A percentile compares a stretch with the other conserved stretches of the same genome.
Conservation (phyloP, 2,797 vertebrate genomes). For the Falco concolor region DNA sequence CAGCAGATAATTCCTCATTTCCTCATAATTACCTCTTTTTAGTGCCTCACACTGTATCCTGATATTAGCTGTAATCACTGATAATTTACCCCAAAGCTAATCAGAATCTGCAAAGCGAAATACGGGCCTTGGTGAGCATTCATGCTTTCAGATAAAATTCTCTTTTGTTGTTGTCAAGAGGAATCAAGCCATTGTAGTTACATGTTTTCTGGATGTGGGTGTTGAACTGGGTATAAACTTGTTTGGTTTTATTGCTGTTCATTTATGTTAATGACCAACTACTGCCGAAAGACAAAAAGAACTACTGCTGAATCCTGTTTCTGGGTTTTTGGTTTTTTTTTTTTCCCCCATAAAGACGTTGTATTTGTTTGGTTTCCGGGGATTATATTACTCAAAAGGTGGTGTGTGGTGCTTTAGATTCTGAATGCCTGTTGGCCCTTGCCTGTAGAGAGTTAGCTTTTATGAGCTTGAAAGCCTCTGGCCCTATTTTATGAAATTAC, state of each 20-base stretch:
- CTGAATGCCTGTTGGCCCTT: neutral
- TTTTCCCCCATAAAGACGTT: neutral
- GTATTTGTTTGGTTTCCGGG: conserved; percentile 12
- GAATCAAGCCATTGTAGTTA: neutral
- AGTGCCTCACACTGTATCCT: conserved; percentile 2
- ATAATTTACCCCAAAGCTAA: conserved; percentile 1
- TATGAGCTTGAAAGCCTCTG: neutral
- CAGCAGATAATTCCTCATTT: conserved; percentile 48
- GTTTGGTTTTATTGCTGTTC: conserved; percentile 26
- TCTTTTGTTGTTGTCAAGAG: neutral
- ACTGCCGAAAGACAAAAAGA: neutral
- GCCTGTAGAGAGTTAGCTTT: neutral
- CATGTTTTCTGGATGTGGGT: neutral
- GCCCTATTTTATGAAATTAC: neutral
- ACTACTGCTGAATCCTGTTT: neutral
- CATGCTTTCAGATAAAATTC: neutral
- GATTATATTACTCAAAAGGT: conserved; percentile 21
- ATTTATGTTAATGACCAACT: neutral
- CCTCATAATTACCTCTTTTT: conserved; percentile 47
- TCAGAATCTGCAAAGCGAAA: neutral
- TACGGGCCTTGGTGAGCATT: neutral
- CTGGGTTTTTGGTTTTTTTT: neutral
- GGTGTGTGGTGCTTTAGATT: neutral
- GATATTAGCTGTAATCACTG: conserved; percentile 19
- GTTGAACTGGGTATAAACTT: conserved; percentile 11